phyloP scores from a whole-genome alignment of 2,888 invertebrate species.

The Watsonalla cultraria region DNA sequence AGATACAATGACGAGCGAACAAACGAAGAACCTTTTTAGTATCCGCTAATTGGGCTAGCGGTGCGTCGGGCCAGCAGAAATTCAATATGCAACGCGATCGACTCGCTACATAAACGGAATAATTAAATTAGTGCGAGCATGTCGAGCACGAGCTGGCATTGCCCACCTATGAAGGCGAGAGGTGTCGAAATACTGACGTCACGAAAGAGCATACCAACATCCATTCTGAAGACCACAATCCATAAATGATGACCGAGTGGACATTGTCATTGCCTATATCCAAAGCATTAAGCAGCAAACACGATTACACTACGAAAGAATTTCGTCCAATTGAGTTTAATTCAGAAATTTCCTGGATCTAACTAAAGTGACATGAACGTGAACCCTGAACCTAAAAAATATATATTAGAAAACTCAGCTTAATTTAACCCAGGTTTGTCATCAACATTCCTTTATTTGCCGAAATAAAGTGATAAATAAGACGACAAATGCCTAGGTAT shows the following conservation, averaged over 20 bases:
- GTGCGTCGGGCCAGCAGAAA: slow-evolving; percentile 56
- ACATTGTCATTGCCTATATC: slow-evolving; percentile 7
- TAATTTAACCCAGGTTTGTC: too few relatives aligned
- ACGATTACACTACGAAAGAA: background rate
- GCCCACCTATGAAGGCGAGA: slow-evolving; percentile 40
- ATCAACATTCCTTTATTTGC: too few relatives aligned
- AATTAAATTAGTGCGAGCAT: slow-evolving; percentile 68
- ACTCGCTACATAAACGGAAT: slow-evolving; percentile 67
- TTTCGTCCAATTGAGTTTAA: slow-evolving; percentile 12
- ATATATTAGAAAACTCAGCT: too few relatives aligned
- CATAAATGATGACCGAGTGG: slow-evolving; percentile 12
- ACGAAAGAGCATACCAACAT: slow-evolving; percentile 16
- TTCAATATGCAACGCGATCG: slow-evolving; percentile 72
- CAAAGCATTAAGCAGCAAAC: slow-evolving; percentile 3
- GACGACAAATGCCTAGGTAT: background rate
- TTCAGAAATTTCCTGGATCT: slow-evolving; percentile 4
- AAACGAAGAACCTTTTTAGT: slow-evolving; percentile 68
- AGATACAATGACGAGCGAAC: slow-evolving; percentile 70
- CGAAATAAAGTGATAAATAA: background rate
- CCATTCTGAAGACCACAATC: slow-evolving; percentile 9
- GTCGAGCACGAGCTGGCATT: slow-evolving; percentile 45
- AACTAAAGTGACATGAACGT: slow-evolving; percentile 10
- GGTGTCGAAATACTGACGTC: slow-evolving; percentile 23
- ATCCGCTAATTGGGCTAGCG: slow-evolving; percentile 69
- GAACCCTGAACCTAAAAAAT: too few relatives aligned